These are phyloP conservation scores for Mnemiopsis leidyi DNA, from an alignment of 37 sponge, comb jelly and placozoan species.

Conservation along the genomic window DNA sequence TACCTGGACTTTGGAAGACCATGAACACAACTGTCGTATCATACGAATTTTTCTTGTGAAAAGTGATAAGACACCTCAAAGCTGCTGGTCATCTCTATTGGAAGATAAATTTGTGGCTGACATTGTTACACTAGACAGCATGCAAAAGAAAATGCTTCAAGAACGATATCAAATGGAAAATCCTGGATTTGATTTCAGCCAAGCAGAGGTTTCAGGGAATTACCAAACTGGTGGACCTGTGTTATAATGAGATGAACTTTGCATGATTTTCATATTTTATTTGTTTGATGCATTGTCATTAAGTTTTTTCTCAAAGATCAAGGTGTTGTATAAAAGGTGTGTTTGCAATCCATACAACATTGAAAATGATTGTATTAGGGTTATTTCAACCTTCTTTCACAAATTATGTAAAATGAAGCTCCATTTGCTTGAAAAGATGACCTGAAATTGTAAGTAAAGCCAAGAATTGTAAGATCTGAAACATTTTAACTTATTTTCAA, in stretches of 20 bases:
- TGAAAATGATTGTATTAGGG: no score
- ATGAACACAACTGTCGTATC: neutral
- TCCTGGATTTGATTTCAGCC: constrained; percentile 54
- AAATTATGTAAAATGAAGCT: no score
- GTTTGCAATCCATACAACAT: no score
- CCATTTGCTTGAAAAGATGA: no score
- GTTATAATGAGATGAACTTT: neutral
- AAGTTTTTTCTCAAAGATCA: no score
- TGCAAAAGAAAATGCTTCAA: constrained; percentile 43
- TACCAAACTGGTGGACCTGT: constrained; percentile 41
- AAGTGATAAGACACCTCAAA: constrained; percentile 34
- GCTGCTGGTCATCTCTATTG: constrained; percentile 20
- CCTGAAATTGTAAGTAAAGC: no score
- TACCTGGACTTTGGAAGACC: constrained; percentile 56
- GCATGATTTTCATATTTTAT: no score
- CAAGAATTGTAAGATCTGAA: no score
- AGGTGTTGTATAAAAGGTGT: no score
- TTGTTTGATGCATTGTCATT: no score
- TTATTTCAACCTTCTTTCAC: no score
- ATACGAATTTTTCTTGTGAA: constrained; percentile 42
- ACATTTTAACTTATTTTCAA: no score
- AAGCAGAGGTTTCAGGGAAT: constrained; percentile 43
- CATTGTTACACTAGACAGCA: neutral
- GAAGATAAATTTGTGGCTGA: constrained; percentile 46
- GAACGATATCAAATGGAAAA: constrained; percentile 52